phyloP scores from a whole-genome alignment of 2,797 vertebrate genomes.

The Darevskia mixta region DNA sequence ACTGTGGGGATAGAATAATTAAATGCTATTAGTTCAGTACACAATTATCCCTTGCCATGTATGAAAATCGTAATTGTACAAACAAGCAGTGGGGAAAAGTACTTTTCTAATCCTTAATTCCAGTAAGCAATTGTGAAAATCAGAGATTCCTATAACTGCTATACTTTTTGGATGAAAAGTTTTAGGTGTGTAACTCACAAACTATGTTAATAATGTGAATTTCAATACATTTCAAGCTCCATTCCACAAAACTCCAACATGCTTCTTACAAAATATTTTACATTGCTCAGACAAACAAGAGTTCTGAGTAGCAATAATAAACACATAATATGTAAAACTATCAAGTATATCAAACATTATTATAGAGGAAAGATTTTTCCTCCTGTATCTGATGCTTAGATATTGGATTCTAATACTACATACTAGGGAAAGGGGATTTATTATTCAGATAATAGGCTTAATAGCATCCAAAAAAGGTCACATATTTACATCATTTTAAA shows the following conservation, averaged over 20 bases:
- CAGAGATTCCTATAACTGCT: slow-evolving; percentile 3
- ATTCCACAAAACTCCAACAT: too few relatives aligned
- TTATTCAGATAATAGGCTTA: background rate
- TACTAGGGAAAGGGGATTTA: background rate
- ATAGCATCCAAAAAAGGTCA: too few relatives aligned
- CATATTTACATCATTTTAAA: background rate
- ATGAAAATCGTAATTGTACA: background rate
- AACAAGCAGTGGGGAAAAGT: slow-evolving; percentile 8
- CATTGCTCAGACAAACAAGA: background rate
- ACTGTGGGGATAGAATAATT: background rate
- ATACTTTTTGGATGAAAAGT: background rate
- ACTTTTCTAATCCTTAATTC: background rate
- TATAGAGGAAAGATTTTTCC: background rate
- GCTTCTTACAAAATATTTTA: background rate
- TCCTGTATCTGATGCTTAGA: background rate
- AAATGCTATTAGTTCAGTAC: slow-evolving; percentile 3
- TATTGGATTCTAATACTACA: background rate
- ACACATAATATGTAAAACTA: background rate
- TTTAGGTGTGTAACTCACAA: background rate
- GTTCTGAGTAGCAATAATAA: background rate
- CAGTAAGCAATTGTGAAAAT: background rate
- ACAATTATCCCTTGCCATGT: slow-evolving; percentile 1
- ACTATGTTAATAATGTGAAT: background rate
- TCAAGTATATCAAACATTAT: background rate
- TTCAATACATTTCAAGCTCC: too few relatives aligned